These are phyloP conservation scores for Euproctis similis DNA, from an alignment of 2,888 invertebrate species.

Conservation along the genomic window DNA sequence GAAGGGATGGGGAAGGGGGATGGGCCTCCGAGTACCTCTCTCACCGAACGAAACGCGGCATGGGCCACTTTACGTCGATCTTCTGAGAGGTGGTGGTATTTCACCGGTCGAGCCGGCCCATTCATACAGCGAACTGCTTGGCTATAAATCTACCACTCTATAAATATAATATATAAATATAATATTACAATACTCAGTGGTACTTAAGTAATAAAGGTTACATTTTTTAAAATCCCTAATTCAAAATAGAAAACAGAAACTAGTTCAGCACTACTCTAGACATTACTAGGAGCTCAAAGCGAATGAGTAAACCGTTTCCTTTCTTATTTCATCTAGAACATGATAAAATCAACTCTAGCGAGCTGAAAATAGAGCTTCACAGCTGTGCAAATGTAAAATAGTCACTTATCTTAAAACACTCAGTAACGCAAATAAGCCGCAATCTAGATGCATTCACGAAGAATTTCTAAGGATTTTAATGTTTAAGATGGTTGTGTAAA, in stretches of 20 bases:
- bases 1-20: no score
- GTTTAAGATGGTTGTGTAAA: conserved; percentile 10
- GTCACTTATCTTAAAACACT: conserved; percentile 28
- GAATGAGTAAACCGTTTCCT: conserved; percentile 9
- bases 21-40: no score
- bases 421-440: conserved; percentile 28
- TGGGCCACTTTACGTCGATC: no score
- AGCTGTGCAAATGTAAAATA: conserved; percentile 6
- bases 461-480: conserved; percentile 14
- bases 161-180: no score
- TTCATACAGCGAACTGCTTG: no score
- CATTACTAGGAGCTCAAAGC: conserved; percentile 16
- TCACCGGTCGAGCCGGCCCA: no score
- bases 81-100: no score
- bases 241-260: conserved; percentile 11
- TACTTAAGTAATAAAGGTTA: no score
- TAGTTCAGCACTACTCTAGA: conserved; percentile 15
- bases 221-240: no score
- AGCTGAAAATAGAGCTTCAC: neutral
- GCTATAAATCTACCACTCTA: no score
- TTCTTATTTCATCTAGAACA: neutral
- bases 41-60: no score
- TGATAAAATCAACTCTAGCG: conserved; percentile 7
- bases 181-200: no score
- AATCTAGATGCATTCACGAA: conserved; percentile 27